Evolutionary conservation across 2,113 vertebrate species (phyloP).

Genomic region (Lagopus leucura): DNA sequence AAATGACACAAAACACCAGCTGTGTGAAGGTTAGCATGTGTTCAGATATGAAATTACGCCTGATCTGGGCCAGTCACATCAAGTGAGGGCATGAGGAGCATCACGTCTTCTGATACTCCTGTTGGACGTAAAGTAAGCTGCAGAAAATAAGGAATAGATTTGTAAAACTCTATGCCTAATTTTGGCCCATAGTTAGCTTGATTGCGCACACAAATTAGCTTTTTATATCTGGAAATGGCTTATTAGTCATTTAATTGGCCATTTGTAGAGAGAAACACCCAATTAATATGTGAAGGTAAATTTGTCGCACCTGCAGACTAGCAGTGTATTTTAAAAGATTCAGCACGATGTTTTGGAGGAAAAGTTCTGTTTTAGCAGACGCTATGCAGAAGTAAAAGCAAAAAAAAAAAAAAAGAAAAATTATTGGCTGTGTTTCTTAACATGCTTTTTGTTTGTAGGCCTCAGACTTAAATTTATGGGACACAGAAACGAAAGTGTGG

Average conservation of each 20-base stretch:
- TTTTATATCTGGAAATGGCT: constrained; percentile 1
- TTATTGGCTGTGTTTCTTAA: background rate
- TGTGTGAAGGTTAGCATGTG: background rate
- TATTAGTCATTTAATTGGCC: background rate
- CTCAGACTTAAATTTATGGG: constrained; percentile 1
- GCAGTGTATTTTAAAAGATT: background rate
- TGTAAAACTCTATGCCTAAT: background rate
- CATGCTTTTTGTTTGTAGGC: background rate
- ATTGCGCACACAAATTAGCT: background rate
- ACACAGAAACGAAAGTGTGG: background rate
- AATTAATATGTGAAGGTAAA: constrained; percentile 3
- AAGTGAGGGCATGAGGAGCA: background rate
- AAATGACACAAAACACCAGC: background rate
- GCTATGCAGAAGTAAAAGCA: rapidly evolving
- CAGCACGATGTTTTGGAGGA: background rate
- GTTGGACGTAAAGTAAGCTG: background rate
- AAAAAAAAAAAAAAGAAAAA: background rate
- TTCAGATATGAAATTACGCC: background rate
- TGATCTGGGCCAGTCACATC: background rate
- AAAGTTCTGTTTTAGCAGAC: background rate
- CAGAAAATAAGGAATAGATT: background rate
- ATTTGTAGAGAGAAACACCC: background rate
- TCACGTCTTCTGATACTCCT: background rate
- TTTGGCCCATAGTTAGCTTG: background rate
- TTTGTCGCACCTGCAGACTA: background rate